These are phyloP conservation scores for Tortricodes alternella DNA, from an alignment of 2,888 invertebrate species.

Conservation along the genomic window DNA sequence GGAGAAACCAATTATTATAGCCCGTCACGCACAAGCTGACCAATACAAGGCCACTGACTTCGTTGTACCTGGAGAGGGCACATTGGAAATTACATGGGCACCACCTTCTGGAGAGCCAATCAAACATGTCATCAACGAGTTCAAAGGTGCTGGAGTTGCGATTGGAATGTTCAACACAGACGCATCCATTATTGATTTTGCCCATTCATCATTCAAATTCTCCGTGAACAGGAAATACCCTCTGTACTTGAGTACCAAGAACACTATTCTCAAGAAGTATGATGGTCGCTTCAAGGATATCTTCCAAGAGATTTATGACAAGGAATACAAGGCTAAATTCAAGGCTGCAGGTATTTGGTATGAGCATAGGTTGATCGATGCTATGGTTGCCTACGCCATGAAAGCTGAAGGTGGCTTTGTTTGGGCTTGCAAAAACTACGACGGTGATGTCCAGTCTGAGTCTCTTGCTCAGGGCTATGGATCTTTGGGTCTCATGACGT, in stretches of 20 bases:
- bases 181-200: conserved; percentile 95
- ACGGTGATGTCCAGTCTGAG: conserved; percentile 99
- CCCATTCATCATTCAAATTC: conserved; percentile 96
- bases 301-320: conserved; percentile 96
- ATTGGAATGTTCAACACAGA: conserved; percentile 98
- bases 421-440: conserved; percentile 99
- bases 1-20: conserved; percentile 98
- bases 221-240: conserved; percentile 94
- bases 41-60: conserved; percentile 99
- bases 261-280: conserved; percentile 97
- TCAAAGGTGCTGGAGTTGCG: conserved; percentile 94
- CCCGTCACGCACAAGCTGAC: conserved; percentile 98
- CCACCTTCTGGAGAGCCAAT: conserved; percentile 86
- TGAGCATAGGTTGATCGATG: conserved; percentile 98
- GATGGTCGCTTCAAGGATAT: conserved; percentile 99
- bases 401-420: conserved; percentile 99
- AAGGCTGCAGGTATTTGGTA: conserved; percentile 97
- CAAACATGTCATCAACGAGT: conserved; percentile 91
- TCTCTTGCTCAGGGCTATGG: conserved; percentile 98
- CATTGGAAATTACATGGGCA: conserved; percentile 91
- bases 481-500: conserved; percentile 98
- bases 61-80: conserved; percentile 95
- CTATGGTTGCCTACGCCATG: conserved; percentile 99
- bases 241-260: conserved; percentile 97
- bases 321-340: conserved; percentile 91